phyloP scores from a whole-genome alignment of 2,113 vertebrate genomes.

The Protobothrops flavoviridis region DNA sequence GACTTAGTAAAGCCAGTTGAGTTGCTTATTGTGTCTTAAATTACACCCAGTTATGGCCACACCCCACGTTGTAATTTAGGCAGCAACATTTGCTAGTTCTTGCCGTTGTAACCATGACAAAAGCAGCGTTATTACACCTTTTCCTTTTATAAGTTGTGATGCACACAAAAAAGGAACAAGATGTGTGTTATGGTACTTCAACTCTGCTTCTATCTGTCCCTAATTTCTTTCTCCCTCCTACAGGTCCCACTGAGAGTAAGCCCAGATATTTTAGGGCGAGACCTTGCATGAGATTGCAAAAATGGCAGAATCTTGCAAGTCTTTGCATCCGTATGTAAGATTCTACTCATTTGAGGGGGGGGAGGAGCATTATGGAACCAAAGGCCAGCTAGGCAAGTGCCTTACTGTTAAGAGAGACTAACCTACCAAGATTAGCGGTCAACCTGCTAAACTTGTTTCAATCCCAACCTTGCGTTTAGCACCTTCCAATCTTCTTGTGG shows the following conservation, averaged over 20 bases:
- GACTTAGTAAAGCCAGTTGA: neutral
- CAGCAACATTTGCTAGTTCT: neutral
- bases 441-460: neutral
- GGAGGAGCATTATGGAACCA: neutral
- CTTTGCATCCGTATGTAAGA: neutral
- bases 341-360: neutral
- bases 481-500: neutral
- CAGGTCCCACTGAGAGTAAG: neutral
- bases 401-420: neutral
- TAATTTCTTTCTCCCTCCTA: neutral
- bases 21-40: neutral
- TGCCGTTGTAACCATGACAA: neutral
- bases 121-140: neutral
- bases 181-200: neutral
- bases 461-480: too few species aligned
- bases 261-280: neutral
- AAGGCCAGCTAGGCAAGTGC: neutral
- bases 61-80: neutral
- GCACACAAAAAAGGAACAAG: neutral
- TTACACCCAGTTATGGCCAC: neutral
- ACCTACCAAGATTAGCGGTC: neutral
- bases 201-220: neutral
- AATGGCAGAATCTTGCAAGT: neutral
- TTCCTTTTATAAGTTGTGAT: neutral
- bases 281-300: neutral